phyloP scores from a whole-genome alignment of 2,113 vertebrate species.

The Cettia cetti region DNA sequence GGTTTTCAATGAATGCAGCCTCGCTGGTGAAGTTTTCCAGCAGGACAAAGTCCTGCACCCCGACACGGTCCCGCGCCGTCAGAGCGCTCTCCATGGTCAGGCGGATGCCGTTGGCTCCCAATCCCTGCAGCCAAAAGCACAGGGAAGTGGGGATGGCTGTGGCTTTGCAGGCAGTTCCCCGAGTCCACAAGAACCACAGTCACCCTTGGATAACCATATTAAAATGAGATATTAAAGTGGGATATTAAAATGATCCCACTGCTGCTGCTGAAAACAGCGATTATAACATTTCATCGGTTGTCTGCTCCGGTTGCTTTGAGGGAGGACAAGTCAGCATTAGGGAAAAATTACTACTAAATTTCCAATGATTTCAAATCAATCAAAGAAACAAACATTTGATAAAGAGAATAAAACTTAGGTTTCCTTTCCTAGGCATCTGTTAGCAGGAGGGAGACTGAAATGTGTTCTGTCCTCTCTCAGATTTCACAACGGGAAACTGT shows the following conservation, averaged over 20 bases:
- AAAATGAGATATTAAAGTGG: not conserved
- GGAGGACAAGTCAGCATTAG: not conserved
- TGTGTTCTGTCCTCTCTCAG: not conserved
- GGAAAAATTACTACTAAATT: not conserved
- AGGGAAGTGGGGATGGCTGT: not conserved
- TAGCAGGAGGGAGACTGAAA: not conserved
- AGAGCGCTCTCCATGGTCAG: slow-evolving; percentile 96
- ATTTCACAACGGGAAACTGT: not conserved
- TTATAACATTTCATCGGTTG: not conserved
- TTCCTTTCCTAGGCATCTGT: not conserved
- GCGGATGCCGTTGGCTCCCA: slow-evolving; percentile 86
- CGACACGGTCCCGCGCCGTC: slow-evolving; percentile 95
- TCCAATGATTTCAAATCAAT: not conserved
- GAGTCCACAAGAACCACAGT: not conserved
- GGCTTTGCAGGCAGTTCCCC: not conserved
- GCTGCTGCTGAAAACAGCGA: fast-evolving
- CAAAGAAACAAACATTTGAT: not conserved
- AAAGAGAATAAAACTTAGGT: not conserved
- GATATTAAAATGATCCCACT: not conserved
- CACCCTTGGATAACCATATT: not conserved
- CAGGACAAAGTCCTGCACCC: slow-evolving; percentile 97
- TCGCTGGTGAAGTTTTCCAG: slow-evolving; percentile 97
- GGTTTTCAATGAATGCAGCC: slow-evolving; percentile 94
- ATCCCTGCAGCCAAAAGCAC: slow-evolving; percentile 71
- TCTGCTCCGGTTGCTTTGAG: not conserved